A percentile compares a stretch with the other conserved stretches of the same genome.
These are phyloP conservation scores for Craterocephalus amniculus DNA, from an alignment of 2,797 vertebrate species.

Conservation along the genomic window DNA sequence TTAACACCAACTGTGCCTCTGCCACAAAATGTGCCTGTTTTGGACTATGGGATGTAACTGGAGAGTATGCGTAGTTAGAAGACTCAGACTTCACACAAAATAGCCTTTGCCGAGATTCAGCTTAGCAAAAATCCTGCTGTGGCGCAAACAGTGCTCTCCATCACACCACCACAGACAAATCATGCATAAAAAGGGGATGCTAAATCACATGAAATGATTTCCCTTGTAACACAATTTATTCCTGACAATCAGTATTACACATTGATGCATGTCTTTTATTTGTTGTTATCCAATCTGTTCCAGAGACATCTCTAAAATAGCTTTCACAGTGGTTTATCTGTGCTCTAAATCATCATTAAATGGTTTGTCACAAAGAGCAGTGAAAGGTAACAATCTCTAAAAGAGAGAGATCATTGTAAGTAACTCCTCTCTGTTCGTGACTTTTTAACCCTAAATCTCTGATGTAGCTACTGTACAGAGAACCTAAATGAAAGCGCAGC, in stretches of 20 bases:
- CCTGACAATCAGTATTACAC: constrained; percentile 47
- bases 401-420: constrained; percentile 19
- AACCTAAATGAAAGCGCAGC: constrained; percentile 64
- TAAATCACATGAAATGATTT: neutral
- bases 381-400: constrained; percentile 13
- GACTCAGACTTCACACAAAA: no score
- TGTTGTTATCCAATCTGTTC: constrained; percentile 75
- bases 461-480: constrained; percentile 43
- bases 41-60: no score
- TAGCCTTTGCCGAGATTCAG: no score
- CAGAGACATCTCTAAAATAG: constrained; percentile 54
- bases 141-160: neutral
- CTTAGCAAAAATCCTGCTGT: neutral
- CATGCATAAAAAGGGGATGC: constrained; percentile 4
- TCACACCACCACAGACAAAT: constrained; percentile 10
- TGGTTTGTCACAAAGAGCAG: constrained; percentile 18
- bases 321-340: constrained; percentile 35
- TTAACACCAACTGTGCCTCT: no score
- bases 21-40: no score
- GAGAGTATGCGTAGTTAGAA: no score
- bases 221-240: constrained; percentile 51
- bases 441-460: constrained; percentile 39
- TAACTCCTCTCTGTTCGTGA: constrained; percentile 46
- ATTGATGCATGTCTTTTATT: constrained; percentile 57
- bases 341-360: constrained; percentile 43